Percentiles rank a stretch among this genome's conserved stretches.
phyloP scores from a whole-genome alignment of 2,113 vertebrate species.

The Porphyrio hochstetteri region DNA sequence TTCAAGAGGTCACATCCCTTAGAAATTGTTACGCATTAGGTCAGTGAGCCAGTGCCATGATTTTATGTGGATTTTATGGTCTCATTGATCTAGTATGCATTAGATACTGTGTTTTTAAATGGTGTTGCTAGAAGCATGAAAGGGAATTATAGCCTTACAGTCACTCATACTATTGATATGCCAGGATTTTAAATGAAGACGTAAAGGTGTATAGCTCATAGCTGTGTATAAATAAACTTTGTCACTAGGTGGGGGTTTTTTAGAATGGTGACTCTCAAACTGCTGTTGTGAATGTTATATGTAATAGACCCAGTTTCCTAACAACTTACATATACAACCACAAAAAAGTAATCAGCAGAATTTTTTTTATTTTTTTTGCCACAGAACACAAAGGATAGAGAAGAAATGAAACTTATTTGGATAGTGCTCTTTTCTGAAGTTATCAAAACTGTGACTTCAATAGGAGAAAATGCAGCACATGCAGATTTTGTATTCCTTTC shows the following conservation, averaged over 20 bases:
- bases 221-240: not conserved
- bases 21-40: not conserved
- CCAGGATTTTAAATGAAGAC: not conserved
- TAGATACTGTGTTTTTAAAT: not conserved
- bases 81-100: not conserved
- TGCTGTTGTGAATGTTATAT: not conserved
- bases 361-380: not conserved
- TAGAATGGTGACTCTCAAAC: not conserved
- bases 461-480: not conserved
- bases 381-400: not conserved
- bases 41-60: not conserved
- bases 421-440: not conserved
- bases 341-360: not conserved
- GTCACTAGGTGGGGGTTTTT: not conserved
- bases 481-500: not conserved
- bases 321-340: not conserved
- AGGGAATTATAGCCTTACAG: not conserved
- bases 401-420: not conserved
- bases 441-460: not conserved
- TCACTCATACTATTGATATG: not conserved
- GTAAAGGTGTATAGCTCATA: not conserved
- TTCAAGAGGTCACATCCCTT: not conserved
- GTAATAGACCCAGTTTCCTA: not conserved
- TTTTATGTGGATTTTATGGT: not conserved
- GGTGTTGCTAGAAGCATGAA: not conserved